Base-by-base conservation (phyloP, 2,797 vertebrate species). In the Tragopan temminckii region DNA sequence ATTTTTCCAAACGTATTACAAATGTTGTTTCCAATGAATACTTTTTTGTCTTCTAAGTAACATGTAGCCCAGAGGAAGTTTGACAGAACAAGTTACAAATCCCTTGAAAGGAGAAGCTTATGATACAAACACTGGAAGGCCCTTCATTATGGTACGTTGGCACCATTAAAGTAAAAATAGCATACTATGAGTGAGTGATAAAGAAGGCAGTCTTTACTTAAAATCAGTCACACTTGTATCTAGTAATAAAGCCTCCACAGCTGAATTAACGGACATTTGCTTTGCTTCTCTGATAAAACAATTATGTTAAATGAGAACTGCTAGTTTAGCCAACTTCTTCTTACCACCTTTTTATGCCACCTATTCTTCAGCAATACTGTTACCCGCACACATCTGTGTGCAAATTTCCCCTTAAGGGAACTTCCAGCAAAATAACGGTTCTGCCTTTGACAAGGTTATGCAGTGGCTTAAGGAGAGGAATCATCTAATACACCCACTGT, bases 101-200 rank as follows among this genome's bases (percentile, higher is more conserved):
- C 69, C 88, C 97, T 85, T 94, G 94, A 97, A 97, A 96, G 97
- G 95, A 94, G 93, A 94, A 90, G 93, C 52, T 95, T 92, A 81
- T 81, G 91, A 70, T n/a, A 94, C 89, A 95, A 96, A 97, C 77
- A 95, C 80, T 94, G 88, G 79, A 91, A 97, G 93, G 89, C 68
- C 72, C 85, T 94, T 92, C 91, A 80, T 68, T 91, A 92, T 4
- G 29, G 58, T 82, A 88, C 61, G 81, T 76, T 80, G 62, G 76
- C 64, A 70, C 90, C 80, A 46, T 86, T 70, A 58, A 1, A 31
- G 46, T 64, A 88, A 45, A 14, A 89, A 77, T 12, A 95, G 77
- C 77, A 90, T 27, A 89, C 80, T 74, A 18, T 4, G 7, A 94
- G 40, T 55, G 77, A 94, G 57, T 78, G 82, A 95, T 81, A 94